Evolutionary conservation across 2,888 invertebrate genomes (phyloP), one percentile per base, ranked within the genome.

Genomic region (Ashinkailepas kermadecensis): DNA sequence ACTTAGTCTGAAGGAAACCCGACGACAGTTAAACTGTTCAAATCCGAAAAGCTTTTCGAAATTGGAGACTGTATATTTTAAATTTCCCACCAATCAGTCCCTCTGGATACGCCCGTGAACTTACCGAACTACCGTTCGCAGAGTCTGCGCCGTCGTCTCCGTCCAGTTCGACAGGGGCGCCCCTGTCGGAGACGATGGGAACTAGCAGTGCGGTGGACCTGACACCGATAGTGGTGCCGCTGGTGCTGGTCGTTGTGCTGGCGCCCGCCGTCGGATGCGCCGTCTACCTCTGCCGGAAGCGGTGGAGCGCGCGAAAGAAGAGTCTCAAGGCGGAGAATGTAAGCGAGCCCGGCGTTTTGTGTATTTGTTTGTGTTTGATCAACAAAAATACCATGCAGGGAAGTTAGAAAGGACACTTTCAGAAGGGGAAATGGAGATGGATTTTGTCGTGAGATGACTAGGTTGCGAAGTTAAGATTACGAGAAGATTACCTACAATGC

Each of bases 161-260:
- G 39, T 39, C 39, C 39, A 57, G 23, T n/a, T 23, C 78, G 67
- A 79, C 23, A 13, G 39, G 59, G 7, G 80, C 59, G 18, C 12
- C 74, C 12, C 80, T 70, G 54, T 23, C 39, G 64, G 64, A 64
- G 12, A n/a, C 65, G 0, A 57, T 57, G 10, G 70, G 25, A 15
- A 54, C 25, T 25, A 23, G 10, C 7, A 18, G 15, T 10, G 2
- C 15, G 74, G 15, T 54, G 56, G 74, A 80, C n/a, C 18, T 79
- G 9, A 82, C 57, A 15, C 25, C 81, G 62, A 81, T 81, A 11
- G 81, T 83, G 25, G 67, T 82, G 13, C 79, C 83, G 39, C 80
- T 82, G 18, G 79, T 83, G 81, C 23, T 82, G 25, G 62, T 82
- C 57, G 80, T 78, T 18, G 80, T 82, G 15, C 12, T 82, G 62